A percentile compares a stretch with the other conserved stretches of the same genome.
Evolutionary conservation across 2,888 invertebrate species (phyloP).

Genomic region (Melinaea menophilus): DNA sequence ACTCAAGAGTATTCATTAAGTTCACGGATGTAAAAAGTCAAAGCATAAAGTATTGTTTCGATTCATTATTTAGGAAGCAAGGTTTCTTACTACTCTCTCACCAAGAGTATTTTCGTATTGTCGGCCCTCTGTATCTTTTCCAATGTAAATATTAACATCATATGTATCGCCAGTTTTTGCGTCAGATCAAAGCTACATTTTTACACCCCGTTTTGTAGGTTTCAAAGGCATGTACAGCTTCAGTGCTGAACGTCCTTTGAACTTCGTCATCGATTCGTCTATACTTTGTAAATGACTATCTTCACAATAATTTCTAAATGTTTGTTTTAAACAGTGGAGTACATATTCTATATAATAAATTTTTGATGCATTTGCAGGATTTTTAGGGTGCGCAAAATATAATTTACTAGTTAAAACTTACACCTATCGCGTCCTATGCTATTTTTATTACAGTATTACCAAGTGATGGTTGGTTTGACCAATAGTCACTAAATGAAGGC

Average conservation of each 20-base stretch:
- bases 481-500: constrained; percentile 2
- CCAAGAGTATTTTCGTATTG: background rate
- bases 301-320: constrained; percentile 8
- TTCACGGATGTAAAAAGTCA: no score
- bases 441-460: constrained; percentile 5
- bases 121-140: background rate
- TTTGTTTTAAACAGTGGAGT: constrained; percentile 8
- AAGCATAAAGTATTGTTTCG: no score
- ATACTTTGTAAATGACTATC: constrained; percentile 3
- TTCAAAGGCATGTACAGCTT: no score
- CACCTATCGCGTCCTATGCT: constrained; percentile 4
- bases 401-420: constrained; percentile 9
- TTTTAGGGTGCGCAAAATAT: constrained; percentile 10
- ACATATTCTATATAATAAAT: constrained; percentile 10
- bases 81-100: background rate
- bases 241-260: no score
- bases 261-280: no score
- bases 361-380: constrained; percentile 5
- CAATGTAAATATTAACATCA: background rate
- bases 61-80: background rate
- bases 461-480: constrained; percentile 2
- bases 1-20: no score
- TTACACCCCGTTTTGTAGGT: no score
- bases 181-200: no score
- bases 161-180: no score